Base-by-base conservation (phyloP, 2,888 invertebrate species). In the Cabera pusaria region DNA sequence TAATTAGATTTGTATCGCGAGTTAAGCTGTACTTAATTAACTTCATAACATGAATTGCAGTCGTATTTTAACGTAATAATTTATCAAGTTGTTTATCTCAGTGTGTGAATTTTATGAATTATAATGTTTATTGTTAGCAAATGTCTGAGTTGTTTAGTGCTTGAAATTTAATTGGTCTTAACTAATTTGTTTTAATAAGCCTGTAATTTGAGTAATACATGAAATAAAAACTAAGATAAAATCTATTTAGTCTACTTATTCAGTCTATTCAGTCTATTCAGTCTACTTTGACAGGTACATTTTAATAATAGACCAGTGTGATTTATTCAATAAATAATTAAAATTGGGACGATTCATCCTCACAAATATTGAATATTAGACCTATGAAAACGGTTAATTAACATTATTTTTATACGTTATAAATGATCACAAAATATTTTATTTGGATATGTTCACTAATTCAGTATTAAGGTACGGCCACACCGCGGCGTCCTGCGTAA, bases 1-100 rank as follows among this genome's bases (percentile, higher is more conserved):
- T 48, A 44, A 72, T 71, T 61, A 64, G 72, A 72, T 73, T 58
- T 43, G 44, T 75, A 74, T 74, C 72, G 51, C 36, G 53, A 57
- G 52, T 63, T 64, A 73, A 74, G 72, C 67, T 55, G 56, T 49
- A 57, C 57, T 52, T 73, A 75, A 74, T 73, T 67, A 71, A 67
- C 60, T 65, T 59, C 65, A 57, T 59, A 52, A 62, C 56, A 64
- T 54, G 58, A 60, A 38, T 31, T 36, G 10, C 26, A 31, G 29
- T 25, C 3, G 17, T 35, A 27, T 46, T 50, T 38, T 45, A 41
- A 41, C 42, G 44, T 51, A 33, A 36, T 29, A 36, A 35, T 40
- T 34, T 49, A 49, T 49, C 44, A 44, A 33, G 24, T 34, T 35
- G 44, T 38, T 44, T 36, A 53, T 53, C 50, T 43, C 9, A 26